A percentile compares a stretch with the other conserved stretches of the same genome.
Evolutionary conservation across 2,113 vertebrate genomes (phyloP).

Genomic region (Ptilorrhoa leucosticta): DNA sequence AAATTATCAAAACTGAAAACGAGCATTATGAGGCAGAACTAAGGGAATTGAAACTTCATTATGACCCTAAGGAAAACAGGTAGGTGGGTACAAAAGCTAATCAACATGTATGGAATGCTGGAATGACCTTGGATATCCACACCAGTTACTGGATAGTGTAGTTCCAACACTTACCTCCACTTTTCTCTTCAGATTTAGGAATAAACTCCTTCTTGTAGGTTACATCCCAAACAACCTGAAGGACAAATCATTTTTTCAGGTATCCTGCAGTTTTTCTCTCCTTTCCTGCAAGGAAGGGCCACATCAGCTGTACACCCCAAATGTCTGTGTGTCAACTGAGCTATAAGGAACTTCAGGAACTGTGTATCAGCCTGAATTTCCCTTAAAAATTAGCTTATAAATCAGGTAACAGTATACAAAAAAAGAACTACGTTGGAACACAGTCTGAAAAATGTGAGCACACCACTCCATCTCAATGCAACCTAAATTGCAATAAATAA

Average conservation of each 20-base stretch:
- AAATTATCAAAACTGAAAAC: neutral
- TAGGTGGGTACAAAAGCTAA: neutral
- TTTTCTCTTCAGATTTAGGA: neutral
- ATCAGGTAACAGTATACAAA: neutral
- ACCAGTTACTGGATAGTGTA: neutral
- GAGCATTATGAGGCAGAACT: neutral
- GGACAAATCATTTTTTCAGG: neutral
- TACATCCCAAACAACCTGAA: neutral
- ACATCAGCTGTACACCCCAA: neutral
- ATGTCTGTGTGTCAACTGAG: neutral
- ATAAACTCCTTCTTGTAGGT: neutral
- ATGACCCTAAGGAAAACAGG: neutral
- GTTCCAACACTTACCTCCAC: neutral
- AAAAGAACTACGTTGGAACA: accelerated
- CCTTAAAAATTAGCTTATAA: neutral
- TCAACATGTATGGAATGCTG: neutral
- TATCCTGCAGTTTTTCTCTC: neutral
- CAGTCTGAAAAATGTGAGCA: neutral
- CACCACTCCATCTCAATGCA: neutral
- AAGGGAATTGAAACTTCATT: neutral
- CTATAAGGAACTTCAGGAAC: neutral
- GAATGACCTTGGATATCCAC: neutral
- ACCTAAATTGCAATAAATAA: neutral
- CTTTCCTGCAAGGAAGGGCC: neutral
- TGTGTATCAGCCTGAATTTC: neutral